These are phyloP conservation scores for Antidorcas marsupialis DNA, from an alignment of 2,113 vertebrate genomes.

Conservation along the genomic window DNA sequence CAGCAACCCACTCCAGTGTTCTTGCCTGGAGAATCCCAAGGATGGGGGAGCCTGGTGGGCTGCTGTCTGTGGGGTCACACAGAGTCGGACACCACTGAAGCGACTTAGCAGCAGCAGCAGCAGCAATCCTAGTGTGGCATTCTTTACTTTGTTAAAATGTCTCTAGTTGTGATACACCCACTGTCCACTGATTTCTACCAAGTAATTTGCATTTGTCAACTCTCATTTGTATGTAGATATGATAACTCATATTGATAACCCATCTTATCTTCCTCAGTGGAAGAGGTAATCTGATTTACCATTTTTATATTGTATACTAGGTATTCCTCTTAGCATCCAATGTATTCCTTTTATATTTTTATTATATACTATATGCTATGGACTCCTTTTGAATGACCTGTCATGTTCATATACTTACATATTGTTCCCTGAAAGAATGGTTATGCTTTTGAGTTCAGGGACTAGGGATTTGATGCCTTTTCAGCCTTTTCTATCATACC, in stretches of 20 bases:
- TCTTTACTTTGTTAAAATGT: conserved; percentile 22
- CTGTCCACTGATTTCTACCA: not conserved
- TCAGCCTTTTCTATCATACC: not conserved
- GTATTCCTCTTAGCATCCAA: not conserved
- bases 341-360: not conserved
- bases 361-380: not conserved
- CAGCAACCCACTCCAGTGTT: too few relatives aligned
- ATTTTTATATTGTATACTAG: not conserved
- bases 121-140: not conserved
- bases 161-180: not conserved
- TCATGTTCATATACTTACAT: not conserved
- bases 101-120: too few relatives aligned
- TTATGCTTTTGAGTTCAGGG: not conserved
- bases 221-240: conserved; percentile 19
- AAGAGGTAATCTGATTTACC: conserved; percentile 21
- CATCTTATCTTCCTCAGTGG: not conserved
- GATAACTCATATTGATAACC: conserved; percentile 31
- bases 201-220: conserved; percentile 22
- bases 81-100: too few relatives aligned
- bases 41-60: too few relatives aligned
- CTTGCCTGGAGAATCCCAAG: too few relatives aligned
- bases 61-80: fast-evolving
- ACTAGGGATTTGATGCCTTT: not conserved
- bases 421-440: not conserved
- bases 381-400: not conserved